These are phyloP conservation scores for Oscarella lobularis DNA, from an alignment of 37 sponge, comb jelly and placozoan species.

Conservation along the genomic window DNA sequence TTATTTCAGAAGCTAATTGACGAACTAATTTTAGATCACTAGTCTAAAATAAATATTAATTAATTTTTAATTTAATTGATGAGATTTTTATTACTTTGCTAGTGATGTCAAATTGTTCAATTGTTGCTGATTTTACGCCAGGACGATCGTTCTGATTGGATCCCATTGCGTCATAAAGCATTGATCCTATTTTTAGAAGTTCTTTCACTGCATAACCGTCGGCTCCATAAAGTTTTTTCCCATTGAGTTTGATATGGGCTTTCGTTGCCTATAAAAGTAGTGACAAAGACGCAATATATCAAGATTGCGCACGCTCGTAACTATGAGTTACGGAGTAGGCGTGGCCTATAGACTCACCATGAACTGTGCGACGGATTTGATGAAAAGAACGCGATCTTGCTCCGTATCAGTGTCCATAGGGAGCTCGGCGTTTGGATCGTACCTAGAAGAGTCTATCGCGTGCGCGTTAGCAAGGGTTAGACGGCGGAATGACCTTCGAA, in stretches of 20 bases:
- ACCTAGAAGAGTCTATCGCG: conserved; percentile 47
- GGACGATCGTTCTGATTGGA: too few relatives aligned
- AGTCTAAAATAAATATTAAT: too few relatives aligned
- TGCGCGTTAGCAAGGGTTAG: too few relatives aligned
- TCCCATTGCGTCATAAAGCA: conserved; percentile 77
- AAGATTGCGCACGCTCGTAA: too few relatives aligned
- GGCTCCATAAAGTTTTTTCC: conserved; percentile 86
- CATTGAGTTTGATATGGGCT: conserved; percentile 83
- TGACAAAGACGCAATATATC: too few relatives aligned
- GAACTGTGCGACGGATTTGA: conserved; percentile 84
- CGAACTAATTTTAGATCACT: conserved; percentile 76
- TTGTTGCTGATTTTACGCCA: too few relatives aligned
- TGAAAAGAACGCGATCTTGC: conserved; percentile 89
- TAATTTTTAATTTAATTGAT: too few relatives aligned
- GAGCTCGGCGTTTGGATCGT: conserved; percentile 77
- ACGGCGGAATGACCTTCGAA: conserved; percentile 74
- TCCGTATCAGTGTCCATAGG: conserved; percentile 81
- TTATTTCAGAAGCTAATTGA: conserved; percentile 87
- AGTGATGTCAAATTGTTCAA: too few relatives aligned
- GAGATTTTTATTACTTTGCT: too few relatives aligned
- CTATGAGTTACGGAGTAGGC: too few relatives aligned
- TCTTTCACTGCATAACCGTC: conserved; percentile 98
- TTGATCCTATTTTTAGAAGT: conserved; percentile 66
- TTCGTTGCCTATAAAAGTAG: conserved; percentile 62
- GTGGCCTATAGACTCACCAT: too few relatives aligned